These are phyloP conservation scores for Alethe diademata DNA, from an alignment of 2,113 vertebrate species.

Conservation along the genomic window DNA sequence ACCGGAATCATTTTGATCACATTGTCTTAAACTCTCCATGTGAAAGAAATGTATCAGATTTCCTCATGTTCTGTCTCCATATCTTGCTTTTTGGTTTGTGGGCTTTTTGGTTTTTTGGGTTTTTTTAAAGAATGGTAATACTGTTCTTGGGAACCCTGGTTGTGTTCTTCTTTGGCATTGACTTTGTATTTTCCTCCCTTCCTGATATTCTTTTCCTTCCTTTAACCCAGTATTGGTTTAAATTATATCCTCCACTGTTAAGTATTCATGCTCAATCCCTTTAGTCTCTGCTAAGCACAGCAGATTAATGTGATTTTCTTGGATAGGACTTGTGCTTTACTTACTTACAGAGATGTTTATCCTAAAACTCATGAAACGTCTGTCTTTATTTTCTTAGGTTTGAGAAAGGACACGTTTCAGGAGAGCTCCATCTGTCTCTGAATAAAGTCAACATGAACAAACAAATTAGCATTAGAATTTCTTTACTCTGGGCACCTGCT, in stretches of 20 bases:
- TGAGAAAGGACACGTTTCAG: neutral
- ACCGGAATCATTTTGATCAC: neutral
- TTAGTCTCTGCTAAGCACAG: neutral
- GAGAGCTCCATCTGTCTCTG: neutral
- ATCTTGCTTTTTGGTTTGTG: neutral
- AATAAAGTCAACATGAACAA: neutral
- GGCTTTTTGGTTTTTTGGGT: neutral
- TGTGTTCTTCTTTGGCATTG: neutral
- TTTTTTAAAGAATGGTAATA: neutral
- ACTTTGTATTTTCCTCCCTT: neutral
- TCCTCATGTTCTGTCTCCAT: neutral
- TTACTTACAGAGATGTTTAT: neutral
- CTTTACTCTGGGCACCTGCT: neutral
- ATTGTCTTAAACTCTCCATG: neutral
- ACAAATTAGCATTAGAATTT: neutral
- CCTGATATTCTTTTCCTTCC: neutral
- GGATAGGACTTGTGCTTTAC: neutral
- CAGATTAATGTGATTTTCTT: neutral
- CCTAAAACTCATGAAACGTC: neutral
- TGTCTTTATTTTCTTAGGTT: neutral
- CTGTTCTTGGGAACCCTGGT: neutral
- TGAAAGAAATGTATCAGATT: neutral
- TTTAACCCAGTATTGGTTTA: neutral
- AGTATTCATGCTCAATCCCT: neutral
- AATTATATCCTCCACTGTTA: neutral